Conservation (phyloP, 2,888 invertebrate genomes). For the Apotomis betuletana region DNA sequence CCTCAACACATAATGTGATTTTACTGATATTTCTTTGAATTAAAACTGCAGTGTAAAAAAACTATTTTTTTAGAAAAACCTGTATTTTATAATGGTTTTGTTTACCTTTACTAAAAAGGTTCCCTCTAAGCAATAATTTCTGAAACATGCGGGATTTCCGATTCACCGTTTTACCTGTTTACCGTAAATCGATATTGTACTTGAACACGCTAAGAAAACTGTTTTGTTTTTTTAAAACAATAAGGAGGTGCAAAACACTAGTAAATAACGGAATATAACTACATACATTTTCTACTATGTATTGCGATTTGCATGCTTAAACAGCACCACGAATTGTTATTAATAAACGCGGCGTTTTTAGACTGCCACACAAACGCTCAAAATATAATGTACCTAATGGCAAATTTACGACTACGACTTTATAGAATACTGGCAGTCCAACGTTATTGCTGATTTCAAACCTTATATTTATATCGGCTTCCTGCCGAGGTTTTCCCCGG, state of each 20-base stretch:
- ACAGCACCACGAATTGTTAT: slow-evolving; percentile 24
- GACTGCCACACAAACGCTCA: not conserved
- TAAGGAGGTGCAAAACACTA: slow-evolving; percentile 32
- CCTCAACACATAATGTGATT: too few species aligned
- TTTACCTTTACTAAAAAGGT: too few species aligned
- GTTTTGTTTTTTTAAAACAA: slow-evolving; percentile 26
- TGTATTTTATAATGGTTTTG: too few species aligned
- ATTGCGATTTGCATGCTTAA: slow-evolving; percentile 44
- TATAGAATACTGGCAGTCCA: too few species aligned
- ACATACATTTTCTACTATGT: slow-evolving; percentile 23
- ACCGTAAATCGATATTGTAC: slow-evolving; percentile 10
- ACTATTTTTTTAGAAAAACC: too few species aligned
- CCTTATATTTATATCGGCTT: too few species aligned
- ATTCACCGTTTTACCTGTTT: not conserved
- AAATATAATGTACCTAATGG: too few species aligned
- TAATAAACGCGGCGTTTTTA: slow-evolving; percentile 18
- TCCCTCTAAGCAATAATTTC: not conserved
- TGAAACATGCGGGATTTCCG: not conserved
- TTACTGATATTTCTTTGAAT: too few species aligned
- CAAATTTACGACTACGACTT: too few species aligned
- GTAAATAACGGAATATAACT: slow-evolving; percentile 31
- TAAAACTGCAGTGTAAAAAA: too few species aligned
- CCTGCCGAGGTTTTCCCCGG: too few species aligned
- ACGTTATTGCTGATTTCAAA: too few species aligned
- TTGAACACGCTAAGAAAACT: slow-evolving; percentile 6